Evolutionary conservation across 2,113 vertebrate species (phyloP).

Genomic region (Capreolus pygargus): DNA sequence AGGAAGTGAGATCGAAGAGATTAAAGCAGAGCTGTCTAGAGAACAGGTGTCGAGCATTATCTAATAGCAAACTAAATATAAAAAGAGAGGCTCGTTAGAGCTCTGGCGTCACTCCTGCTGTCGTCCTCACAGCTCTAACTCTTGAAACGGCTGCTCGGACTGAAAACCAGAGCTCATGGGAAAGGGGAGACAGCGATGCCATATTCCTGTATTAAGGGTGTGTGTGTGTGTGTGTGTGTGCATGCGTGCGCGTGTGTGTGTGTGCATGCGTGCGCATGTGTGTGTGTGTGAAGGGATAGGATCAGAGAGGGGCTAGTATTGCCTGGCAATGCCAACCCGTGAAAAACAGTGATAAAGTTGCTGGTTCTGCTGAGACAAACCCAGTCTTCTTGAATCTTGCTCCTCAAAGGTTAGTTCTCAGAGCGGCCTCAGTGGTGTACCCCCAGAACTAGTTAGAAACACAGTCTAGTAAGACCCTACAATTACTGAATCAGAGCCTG

Average conservation of each 20-base stretch:
- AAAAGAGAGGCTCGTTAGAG: constrained; percentile 37
- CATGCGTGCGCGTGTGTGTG: too few relatives aligned
- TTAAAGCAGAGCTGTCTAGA: constrained; percentile 49
- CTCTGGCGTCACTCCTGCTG: constrained; percentile 24
- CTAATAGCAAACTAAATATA: constrained; percentile 64
- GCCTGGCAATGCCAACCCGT: background rate
- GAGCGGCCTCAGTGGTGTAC: rapidly evolving
- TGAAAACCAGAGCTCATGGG: background rate
- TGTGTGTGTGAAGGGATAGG: background rate
- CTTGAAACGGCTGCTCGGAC: background rate
- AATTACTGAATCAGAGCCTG: background rate
- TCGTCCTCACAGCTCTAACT: constrained; percentile 28
- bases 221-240: too few relatives aligned
- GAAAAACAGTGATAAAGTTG: background rate
- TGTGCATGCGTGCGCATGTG: too few relatives aligned
- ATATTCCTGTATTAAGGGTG: rapidly evolving
- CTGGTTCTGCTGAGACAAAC: background rate
- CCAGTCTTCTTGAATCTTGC: background rate
- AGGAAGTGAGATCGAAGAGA: constrained; percentile 34
- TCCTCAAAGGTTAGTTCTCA: background rate
- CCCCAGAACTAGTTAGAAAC: background rate
- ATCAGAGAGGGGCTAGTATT: background rate
- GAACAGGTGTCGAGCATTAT: constrained; percentile 60
- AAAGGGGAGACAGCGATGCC: background rate
- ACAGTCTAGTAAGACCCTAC: background rate